phyloP scores from a whole-genome alignment of 2,113 vertebrate species.

The Acrocephalus arundinaceus region DNA sequence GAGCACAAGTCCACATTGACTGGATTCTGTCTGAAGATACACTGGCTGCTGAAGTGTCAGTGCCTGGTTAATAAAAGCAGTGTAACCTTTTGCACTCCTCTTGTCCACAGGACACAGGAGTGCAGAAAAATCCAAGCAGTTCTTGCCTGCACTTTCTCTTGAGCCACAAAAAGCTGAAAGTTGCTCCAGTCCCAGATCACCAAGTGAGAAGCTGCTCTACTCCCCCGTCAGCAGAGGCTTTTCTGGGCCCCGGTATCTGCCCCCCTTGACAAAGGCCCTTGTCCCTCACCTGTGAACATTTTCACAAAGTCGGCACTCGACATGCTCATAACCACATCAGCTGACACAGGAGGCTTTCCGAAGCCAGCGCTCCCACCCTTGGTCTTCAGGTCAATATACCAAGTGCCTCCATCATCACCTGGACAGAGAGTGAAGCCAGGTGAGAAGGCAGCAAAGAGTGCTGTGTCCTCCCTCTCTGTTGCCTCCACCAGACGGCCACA shows the following conservation, averaged over 20 bases:
- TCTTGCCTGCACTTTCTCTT: not conserved
- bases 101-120: not conserved
- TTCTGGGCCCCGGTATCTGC: not conserved
- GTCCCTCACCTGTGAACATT: conserved; percentile 89
- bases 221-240: not conserved
- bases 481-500: fast-evolving
- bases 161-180: not conserved
- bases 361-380: conserved; percentile 75
- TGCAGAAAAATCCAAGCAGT: not conserved
- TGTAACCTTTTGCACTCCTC: not conserved
- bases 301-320: conserved; percentile 86
- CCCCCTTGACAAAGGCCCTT: not conserved
- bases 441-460: not conserved
- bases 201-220: fast-evolving
- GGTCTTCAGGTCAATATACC: conserved; percentile 92
- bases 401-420: conserved; percentile 86
- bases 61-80: not conserved
- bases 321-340: conserved; percentile 91
- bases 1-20: not conserved
- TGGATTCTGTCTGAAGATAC: not conserved
- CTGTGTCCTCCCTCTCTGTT: fast-evolving
- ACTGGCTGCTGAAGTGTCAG: not conserved
- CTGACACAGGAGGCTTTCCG: conserved; percentile 76
- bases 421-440: not conserved
- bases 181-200: not conserved